Conservation (phyloP, 2,797 vertebrate genomes). For the Peromyscus melanophrys region DNA sequence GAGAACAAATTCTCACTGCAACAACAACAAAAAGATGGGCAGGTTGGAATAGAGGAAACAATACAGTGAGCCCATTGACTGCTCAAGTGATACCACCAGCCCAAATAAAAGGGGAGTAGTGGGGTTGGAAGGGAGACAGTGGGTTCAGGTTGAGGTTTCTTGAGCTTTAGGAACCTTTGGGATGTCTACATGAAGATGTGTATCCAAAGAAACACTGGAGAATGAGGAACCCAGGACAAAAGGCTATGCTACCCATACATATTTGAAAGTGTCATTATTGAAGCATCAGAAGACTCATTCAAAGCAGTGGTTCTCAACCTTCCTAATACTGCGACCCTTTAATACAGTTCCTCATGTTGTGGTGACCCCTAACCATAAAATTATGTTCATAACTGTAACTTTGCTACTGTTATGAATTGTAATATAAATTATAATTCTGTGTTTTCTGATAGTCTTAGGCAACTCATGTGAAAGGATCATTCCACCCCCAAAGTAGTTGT, state of each 20-base stretch:
- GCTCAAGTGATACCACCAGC: not conserved
- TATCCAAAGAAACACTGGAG: not conserved
- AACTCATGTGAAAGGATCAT: not conserved
- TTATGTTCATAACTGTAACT: not conserved
- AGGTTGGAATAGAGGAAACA: not conserved
- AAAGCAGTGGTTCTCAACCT: not conserved
- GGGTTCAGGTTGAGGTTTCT: not conserved
- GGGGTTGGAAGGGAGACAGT: not conserved
- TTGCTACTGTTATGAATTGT: not conserved
- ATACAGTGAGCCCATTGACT: slow-evolving; percentile 1
- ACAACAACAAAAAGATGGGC: not conserved
- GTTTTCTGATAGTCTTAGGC: not conserved
- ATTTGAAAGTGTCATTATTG: not conserved
- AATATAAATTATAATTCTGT: not conserved
- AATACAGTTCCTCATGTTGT: not conserved
- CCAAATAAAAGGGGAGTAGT: not conserved
- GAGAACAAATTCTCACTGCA: not conserved
- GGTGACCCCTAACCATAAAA: not conserved
- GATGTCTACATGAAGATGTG: not conserved
- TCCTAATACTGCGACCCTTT: not conserved
- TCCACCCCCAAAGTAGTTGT: not conserved
- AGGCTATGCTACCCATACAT: not conserved
- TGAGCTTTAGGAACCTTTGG: not conserved
- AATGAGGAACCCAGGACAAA: not conserved
- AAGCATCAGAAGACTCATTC: not conserved